phyloP scores from a whole-genome alignment of 2,888 invertebrate species.

The Ectemnius cavifrons region DNA sequence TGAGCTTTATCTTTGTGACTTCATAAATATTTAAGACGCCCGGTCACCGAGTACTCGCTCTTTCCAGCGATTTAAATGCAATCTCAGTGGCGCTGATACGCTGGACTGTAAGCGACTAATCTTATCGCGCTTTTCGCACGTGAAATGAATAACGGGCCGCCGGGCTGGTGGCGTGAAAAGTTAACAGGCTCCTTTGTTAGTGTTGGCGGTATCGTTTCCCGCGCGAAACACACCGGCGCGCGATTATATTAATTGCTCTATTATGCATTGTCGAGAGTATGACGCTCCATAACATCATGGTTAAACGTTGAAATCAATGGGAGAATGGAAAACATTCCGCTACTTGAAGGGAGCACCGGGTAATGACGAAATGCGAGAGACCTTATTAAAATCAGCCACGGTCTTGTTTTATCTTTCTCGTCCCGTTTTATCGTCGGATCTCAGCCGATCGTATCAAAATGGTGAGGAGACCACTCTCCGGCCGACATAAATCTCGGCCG shows the following conservation, averaged over 20 bases:
- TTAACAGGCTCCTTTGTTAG: conserved; percentile 45
- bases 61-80: conserved; percentile 63
- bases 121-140: conserved; percentile 70
- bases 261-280: neutral
- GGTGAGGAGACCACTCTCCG: neutral
- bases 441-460: conserved; percentile 5
- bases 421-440: neutral
- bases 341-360: neutral
- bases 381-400: conserved; percentile 5
- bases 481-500: conserved; percentile 10
- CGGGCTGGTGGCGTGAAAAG: conserved; percentile 35
- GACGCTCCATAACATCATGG: neutral
- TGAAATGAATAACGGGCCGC: conserved; percentile 64
- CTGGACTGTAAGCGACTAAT: conserved; percentile 54
- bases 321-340: neutral
- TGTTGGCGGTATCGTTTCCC: conserved; percentile 8
- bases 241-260: conserved; percentile 8
- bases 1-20: conserved; percentile 50
- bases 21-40: conserved; percentile 66
- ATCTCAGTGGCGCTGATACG: conserved; percentile 63
- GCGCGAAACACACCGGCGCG: conserved; percentile 12
- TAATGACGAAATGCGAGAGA: neutral
- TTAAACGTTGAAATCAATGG: neutral
- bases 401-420: neutral
- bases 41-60: conserved; percentile 45